Percentiles rank a stretch among this genome's conserved stretches.
Evolutionary conservation across 2,888 invertebrate genomes (phyloP).

Genomic region (Malthinus flaveolus): DNA sequence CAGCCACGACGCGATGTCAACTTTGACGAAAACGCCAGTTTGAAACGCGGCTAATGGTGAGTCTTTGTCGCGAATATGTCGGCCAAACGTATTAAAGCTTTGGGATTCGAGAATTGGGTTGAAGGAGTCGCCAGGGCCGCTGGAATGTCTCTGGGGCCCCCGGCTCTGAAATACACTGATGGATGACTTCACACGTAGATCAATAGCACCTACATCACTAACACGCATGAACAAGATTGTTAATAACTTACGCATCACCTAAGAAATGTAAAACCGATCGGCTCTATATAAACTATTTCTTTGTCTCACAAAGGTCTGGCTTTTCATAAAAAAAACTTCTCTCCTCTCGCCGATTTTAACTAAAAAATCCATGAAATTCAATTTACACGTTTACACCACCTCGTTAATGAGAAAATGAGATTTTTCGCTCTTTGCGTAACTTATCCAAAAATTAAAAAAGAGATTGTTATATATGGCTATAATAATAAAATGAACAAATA

Average conservation of each 20-base stretch:
- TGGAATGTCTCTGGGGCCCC: slow-evolving; percentile 43
- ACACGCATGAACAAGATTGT: slow-evolving; percentile 51
- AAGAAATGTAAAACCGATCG: slow-evolving; percentile 22
- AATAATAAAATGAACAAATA: too few relatives aligned
- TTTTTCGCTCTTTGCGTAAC: too few relatives aligned
- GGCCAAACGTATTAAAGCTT: slow-evolving; percentile 36
- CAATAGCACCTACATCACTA: slow-evolving; percentile 48
- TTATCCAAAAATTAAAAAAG: too few relatives aligned
- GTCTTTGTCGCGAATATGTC: slow-evolving; percentile 45
- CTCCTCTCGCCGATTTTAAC: neutral
- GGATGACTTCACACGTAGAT: slow-evolving; percentile 54
- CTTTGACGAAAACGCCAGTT: slow-evolving; percentile 45
- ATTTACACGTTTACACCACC: too few relatives aligned
- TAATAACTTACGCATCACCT: slow-evolving; percentile 46
- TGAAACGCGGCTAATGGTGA: slow-evolving; percentile 48
- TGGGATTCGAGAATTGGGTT: slow-evolving; percentile 31
- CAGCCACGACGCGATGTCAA: slow-evolving; percentile 51
- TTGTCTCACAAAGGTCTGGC: neutral
- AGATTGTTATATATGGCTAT: too few relatives aligned
- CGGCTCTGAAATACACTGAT: slow-evolving; percentile 49
- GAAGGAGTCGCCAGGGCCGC: slow-evolving; percentile 38
- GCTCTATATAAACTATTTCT: neutral
- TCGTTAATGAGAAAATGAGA: too few relatives aligned
- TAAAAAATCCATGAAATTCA: too few relatives aligned
- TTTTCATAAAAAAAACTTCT: neutral